A percentile compares a stretch with the other conserved stretches of the same genome.
phyloP scores from a whole-genome alignment of 1,140 invertebrate species.

The Orchestia grillus region DNA sequence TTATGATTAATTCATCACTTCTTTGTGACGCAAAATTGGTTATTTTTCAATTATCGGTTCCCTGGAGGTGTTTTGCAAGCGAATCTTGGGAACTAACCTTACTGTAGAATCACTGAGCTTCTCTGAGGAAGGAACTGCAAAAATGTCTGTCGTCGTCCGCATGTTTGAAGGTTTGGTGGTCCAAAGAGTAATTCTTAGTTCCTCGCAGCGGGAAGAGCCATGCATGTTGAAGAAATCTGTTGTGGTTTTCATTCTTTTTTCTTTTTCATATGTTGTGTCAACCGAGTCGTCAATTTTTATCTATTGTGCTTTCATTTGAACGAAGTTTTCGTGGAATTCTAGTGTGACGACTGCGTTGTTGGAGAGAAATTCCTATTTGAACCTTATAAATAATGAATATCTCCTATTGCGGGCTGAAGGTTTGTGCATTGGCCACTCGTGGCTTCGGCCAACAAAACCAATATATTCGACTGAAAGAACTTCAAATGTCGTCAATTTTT shows the following conservation, averaged over 20 bases:
- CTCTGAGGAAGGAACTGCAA: neutral
- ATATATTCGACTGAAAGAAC: neutral
- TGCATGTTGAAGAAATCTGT: neutral
- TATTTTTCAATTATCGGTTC: neutral
- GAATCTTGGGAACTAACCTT: neutral
- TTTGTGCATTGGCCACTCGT: neutral
- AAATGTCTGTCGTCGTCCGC: neutral
- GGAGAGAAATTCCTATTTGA: neutral
- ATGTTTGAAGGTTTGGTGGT: neutral
- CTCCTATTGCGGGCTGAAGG: neutral
- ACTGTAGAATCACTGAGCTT: neutral
- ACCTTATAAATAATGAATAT: neutral
- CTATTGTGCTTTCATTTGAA: neutral
- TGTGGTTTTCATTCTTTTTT: neutral
- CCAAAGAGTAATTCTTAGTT: neutral
- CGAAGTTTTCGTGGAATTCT: neutral
- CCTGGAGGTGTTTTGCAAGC: neutral
- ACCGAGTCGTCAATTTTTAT: neutral
- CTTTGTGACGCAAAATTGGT: neutral
- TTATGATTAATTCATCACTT: neutral
- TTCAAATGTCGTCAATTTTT: neutral
- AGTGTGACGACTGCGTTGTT: neutral
- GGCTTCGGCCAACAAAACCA: neutral
- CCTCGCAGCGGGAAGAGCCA: neutral
- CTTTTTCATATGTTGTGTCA: neutral